Conservation (phyloP, 1,140 invertebrate species). For the Apis laboriosa region DNA sequence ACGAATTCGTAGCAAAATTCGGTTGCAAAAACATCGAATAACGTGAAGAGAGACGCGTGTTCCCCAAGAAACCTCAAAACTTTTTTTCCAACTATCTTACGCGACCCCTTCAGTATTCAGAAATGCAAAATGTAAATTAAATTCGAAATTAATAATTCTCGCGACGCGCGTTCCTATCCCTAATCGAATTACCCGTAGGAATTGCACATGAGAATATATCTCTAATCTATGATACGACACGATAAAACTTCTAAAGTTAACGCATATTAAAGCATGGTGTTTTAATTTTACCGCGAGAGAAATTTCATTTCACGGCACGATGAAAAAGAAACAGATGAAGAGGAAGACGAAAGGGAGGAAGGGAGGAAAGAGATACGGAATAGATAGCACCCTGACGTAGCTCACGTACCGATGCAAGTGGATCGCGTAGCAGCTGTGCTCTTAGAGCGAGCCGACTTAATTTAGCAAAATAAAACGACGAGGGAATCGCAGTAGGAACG, state of each 20-base stretch:
- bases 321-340: no score
- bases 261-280: neutral
- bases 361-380: neutral
- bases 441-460: conserved; percentile 31
- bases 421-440: conserved; percentile 21
- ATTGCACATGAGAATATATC: neutral
- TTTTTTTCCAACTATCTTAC: neutral
- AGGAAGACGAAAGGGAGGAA: neutral
- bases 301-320: neutral
- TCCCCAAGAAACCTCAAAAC: neutral
- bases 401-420: neutral
- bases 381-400: neutral
- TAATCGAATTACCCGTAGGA: neutral
- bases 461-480: conserved; percentile 39
- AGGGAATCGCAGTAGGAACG: conserved; percentile 14
- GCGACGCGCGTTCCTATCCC: neutral
- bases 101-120: neutral
- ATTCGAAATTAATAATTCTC: neutral
- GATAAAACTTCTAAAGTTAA: no score
- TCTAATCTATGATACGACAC: no score
- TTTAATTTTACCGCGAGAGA: neutral
- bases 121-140: neutral
- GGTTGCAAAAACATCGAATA: neutral
- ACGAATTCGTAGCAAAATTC: neutral
- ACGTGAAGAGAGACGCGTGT: neutral